Conservation (phyloP, 2,888 invertebrate genomes). For the Leucozona laternaria region DNA sequence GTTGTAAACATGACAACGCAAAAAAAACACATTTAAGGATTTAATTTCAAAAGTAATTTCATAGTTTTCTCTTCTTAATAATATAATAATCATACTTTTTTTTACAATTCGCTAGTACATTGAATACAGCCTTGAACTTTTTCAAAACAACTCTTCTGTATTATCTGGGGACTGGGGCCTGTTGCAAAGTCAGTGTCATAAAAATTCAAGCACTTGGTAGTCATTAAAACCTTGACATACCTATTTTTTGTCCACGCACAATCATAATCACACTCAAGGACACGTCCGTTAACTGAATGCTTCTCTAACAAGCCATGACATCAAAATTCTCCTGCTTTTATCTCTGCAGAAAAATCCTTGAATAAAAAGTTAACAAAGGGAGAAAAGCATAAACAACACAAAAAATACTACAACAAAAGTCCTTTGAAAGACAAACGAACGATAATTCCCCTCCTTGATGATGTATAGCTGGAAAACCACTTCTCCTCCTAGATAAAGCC, state of each 20-base stretch:
- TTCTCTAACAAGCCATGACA: conserved; percentile 9
- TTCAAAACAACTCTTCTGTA: background rate
- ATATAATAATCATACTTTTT: too few relatives aligned
- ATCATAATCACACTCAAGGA: conserved; percentile 12
- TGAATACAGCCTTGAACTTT: background rate
- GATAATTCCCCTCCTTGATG: conserved; percentile 20
- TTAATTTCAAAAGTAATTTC: too few relatives aligned
- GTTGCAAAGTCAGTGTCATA: conserved; percentile 8
- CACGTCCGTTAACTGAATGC: conserved; percentile 17
- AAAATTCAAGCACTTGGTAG: background rate
- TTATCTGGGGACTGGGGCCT: background rate
- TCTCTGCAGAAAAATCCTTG: conserved; percentile 45
- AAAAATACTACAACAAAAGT: conserved; percentile 5
- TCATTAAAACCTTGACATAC: conserved; percentile 17
- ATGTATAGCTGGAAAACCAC: conserved; percentile 21
- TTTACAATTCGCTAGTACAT: too few relatives aligned
- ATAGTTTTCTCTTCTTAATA: too few relatives aligned
- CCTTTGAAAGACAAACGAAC: conserved; percentile 22
- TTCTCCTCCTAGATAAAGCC: conserved; percentile 15
- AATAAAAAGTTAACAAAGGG: conserved; percentile 43
- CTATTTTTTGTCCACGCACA: conserved; percentile 9
- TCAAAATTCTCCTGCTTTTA: conserved; percentile 29
- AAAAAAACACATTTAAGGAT: too few relatives aligned
- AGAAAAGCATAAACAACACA: background rate
- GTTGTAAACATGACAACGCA: too few relatives aligned